A percentile compares a stretch with the other conserved stretches of the same genome.
Evolutionary conservation across 35 echinoderm and acorn worm species (phyloP).

Genomic region (Apostichopus parvimensis): DNA sequence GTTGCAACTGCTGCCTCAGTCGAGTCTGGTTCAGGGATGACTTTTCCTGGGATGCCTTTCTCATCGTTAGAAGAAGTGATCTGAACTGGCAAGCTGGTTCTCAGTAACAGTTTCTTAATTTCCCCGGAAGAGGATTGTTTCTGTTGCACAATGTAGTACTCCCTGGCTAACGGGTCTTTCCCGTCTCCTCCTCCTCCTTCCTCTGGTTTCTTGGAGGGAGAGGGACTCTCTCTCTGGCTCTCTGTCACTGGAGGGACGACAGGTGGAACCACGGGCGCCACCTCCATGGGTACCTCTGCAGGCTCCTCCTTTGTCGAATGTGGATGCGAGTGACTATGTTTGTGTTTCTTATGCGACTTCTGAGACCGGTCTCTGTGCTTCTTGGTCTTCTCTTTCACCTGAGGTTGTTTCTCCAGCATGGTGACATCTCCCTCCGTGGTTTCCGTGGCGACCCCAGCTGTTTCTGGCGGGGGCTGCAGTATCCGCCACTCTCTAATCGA

Average conservation of each 20-base stretch:
- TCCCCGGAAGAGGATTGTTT: constrained; percentile 84
- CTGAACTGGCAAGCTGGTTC: constrained; percentile 46
- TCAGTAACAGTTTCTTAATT: constrained; percentile 82
- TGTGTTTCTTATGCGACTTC: constrained; percentile 79
- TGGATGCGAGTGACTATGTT: constrained; percentile 72
- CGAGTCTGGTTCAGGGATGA: constrained; percentile 42
- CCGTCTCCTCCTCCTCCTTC: constrained; percentile 30
- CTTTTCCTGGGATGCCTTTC: constrained; percentile 23
- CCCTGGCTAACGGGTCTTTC: constrained; percentile 50
- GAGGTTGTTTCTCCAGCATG: constrained; percentile 32
- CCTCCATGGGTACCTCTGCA: background rate
- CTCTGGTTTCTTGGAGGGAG: constrained; percentile 46
- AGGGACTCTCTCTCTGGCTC: constrained; percentile 22
- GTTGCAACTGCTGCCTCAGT: background rate
- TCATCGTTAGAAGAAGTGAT: constrained; percentile 36
- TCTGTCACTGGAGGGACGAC: background rate
- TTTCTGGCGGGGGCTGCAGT: constrained; percentile 3
- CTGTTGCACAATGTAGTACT: constrained; percentile 89
- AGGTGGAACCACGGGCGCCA: background rate
- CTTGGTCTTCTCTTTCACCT: constrained; percentile 65
- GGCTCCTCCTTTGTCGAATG: constrained; percentile 72
- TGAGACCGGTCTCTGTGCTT: constrained; percentile 80
- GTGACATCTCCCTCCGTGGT: background rate
- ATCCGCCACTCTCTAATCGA: constrained; percentile 37
- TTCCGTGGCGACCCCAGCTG: background rate